phyloP scores from a whole-genome alignment of 2,797 vertebrate species.

The Chloroceryle inda region DNA sequence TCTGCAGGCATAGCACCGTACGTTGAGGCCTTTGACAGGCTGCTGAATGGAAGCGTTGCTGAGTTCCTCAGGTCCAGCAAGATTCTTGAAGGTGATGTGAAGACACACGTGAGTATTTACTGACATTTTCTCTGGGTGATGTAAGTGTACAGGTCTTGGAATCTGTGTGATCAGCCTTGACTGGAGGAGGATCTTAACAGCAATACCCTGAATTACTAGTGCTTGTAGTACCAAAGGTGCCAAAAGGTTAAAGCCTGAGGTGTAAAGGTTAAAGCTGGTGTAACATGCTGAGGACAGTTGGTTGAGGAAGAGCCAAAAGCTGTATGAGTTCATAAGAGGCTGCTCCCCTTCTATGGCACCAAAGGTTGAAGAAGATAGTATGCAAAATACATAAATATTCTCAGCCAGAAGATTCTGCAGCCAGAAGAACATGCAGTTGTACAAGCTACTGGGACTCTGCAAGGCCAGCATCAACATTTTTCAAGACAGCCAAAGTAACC shows the following conservation, averaged over 20 bases:
- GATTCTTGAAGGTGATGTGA: constrained; percentile 90
- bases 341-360: background rate
- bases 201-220: background rate
- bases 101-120: constrained; percentile 90
- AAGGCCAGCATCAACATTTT: constrained; percentile 11
- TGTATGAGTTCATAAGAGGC: background rate
- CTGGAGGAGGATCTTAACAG: background rate
- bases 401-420: background rate
- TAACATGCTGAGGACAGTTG: background rate
- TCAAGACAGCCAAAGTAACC: background rate
- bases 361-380: background rate
- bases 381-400: background rate
- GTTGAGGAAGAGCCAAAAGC: background rate
- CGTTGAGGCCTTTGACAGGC: constrained; percentile 90
- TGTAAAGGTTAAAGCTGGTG: background rate
- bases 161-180: background rate
- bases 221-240: background rate
- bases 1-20: constrained; percentile 83
- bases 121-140: background rate
- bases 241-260: no score
- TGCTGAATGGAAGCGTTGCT: constrained; percentile 87
- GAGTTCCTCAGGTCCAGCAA: constrained; percentile 91
- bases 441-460: background rate
- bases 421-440: background rate
- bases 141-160: background rate